Conservation (phyloP, 2,888 invertebrate species). For the Spicauda simplicius region DNA sequence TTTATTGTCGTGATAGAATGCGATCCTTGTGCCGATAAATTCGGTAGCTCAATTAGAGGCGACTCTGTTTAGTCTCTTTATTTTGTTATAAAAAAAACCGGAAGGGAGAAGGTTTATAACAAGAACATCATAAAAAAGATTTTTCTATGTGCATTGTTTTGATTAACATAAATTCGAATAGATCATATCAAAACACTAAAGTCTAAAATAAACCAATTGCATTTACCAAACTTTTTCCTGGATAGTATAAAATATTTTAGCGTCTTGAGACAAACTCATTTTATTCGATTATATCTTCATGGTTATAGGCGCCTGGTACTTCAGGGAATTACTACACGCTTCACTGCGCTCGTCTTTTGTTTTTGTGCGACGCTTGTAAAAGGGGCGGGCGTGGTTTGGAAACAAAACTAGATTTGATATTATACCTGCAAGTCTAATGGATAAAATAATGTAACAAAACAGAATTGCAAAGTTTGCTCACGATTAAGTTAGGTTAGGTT, state of each 20-base stretch:
- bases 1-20: conserved; percentile 33
- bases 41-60: conserved; percentile 24
- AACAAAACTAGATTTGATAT: background rate
- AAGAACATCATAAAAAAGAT: background rate
- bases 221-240: background rate
- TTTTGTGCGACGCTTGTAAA: conserved; percentile 7
- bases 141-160: background rate
- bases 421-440: background rate
- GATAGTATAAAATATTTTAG: background rate
- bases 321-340: conserved; percentile 25
- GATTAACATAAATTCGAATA: too few species aligned
- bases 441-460: background rate
- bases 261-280: background rate
- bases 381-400: background rate
- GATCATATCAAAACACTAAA: too few species aligned
- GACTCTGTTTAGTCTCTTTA: background rate
- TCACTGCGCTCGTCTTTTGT: conserved; percentile 25
- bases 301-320: conserved; percentile 20
- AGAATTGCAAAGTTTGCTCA: too few species aligned
- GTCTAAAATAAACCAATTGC: too few species aligned
- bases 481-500: too few species aligned
- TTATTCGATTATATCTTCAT: conserved; percentile 4
- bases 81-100: background rate
- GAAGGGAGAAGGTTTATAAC: background rate
- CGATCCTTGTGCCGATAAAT: conserved; percentile 32